Evolutionary conservation across 2,888 invertebrate genomes (phyloP), one percentile per base, ranked within the genome.

Genomic region (Agonopterix alstromeriana): DNA sequence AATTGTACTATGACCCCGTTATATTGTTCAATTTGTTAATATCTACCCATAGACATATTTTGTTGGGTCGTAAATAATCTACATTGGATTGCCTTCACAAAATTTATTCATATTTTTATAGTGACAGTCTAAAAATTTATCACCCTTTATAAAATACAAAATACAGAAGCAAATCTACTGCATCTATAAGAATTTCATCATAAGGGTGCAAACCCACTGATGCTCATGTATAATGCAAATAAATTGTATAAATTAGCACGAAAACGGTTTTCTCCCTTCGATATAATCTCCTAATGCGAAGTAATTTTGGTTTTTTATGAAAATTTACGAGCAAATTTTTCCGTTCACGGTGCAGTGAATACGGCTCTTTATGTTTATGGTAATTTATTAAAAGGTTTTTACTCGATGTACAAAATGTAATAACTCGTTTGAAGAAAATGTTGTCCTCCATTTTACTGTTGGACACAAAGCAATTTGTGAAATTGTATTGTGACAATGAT

Each of bases 351-450:
- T 64, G 63, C 65, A 68, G 56, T 50, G 56, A 62, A 61, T 57
- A 60, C 54, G 52, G 48, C 35, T 59, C 60, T 69, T 70, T 68
- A 69, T 67, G 65, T 64, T 73, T 69, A 73, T 77, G 69, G 62
- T 73, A 75, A 78, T 78, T 70, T 77, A 73, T 76, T 75, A 77
- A 79, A 75, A 74, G 72, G 68, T 65, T 73, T 62, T 56, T 49
- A 54, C 38, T 38, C 38, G 38, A 10, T 38, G 38, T 38, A 55
- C 49, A 47, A 46, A 45, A 53, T 48, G 47, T 48, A 48, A 47
- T 50, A 43, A 45, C 52, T 35, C 45, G 45, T 27, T n/a, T 27
- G 27, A 27, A 27, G 27, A 7, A 27, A 27, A 27, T 27, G 27
- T 27, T 17, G 17, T 3, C 3, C 27, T 27, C 27, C 27, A 27